phyloP scores from a whole-genome alignment of 2,113 vertebrate genomes.

The Speoplatyrhinus poulsoni region DNA sequence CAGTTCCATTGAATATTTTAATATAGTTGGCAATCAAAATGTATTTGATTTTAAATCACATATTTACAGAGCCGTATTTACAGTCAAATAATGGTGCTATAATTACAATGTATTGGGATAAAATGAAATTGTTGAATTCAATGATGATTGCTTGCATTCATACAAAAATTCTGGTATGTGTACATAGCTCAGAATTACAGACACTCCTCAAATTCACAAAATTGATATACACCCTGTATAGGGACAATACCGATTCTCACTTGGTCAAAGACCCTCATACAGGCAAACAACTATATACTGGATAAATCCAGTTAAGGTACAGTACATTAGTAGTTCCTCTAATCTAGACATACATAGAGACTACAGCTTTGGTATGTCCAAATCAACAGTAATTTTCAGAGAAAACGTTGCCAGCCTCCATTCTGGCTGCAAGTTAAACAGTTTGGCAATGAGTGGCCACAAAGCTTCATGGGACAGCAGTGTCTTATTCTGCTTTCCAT shows the following conservation, averaged over 20 bases:
- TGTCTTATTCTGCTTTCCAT: conserved; percentile 15
- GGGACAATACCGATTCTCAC: conserved; percentile 27
- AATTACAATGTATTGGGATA: conserved; percentile 35
- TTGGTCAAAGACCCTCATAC: conserved; percentile 2
- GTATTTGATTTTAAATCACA: conserved; percentile 73
- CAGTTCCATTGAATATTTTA: conserved; percentile 52
- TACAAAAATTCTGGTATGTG: conserved; percentile 31
- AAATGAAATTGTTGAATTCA: conserved; percentile 24
- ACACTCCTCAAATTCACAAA: conserved; percentile 31
- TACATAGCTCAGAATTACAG: conserved; percentile 58
- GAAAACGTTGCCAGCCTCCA: not conserved
- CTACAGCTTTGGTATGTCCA: conserved; percentile 58
- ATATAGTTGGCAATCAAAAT: conserved; percentile 71
- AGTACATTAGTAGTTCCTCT: conserved; percentile 32
- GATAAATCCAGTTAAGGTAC: conserved; percentile 43
- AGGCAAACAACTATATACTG: conserved; percentile 12
- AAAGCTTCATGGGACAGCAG: conserved; percentile 56
- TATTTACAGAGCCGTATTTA: conserved; percentile 82
- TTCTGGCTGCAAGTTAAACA: not conserved
- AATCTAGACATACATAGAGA: conserved; percentile 46
- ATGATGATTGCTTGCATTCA: conserved; percentile 15
- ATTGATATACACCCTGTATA: conserved; percentile 58
- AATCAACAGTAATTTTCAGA: not conserved
- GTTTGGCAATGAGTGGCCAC: conserved; percentile 19
- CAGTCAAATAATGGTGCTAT: conserved; percentile 69